These are phyloP conservation scores for Arion vulgaris DNA, from an alignment of 1,140 invertebrate genomes.

Conservation along the genomic window DNA sequence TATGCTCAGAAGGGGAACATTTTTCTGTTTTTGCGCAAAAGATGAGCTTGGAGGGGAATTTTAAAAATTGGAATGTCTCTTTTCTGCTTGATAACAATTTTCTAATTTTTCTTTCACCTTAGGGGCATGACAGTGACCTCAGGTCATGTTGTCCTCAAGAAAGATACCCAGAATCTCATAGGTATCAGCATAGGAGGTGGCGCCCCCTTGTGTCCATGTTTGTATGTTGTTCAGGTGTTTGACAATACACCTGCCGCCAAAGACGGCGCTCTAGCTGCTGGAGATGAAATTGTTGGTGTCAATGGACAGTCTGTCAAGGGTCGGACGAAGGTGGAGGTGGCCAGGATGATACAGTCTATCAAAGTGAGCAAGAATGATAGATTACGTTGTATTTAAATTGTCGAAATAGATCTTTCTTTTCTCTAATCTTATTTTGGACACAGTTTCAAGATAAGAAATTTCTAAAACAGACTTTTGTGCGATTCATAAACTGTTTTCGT, in stretches of 20 bases:
- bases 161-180: slow-evolving; percentile 97
- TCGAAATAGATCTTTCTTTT: no score
- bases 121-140: slow-evolving; percentile 98
- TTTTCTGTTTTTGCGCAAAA: no score
- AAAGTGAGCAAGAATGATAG: slow-evolving; percentile 77
- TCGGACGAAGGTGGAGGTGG: slow-evolving; percentile 97
- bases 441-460: no score
- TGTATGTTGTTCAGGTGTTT: slow-evolving; percentile 98
- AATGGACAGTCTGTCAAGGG: slow-evolving; percentile 94
- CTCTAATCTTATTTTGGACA: no score
- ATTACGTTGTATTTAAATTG: no score
- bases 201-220: slow-evolving; percentile 94
- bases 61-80: no score
- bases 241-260: slow-evolving; percentile 94
- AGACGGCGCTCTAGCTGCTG: slow-evolving; percentile 77
- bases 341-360: slow-evolving; percentile 95
- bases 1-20: no score
- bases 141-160: slow-evolving; percentile 90
- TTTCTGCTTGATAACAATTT: no score
- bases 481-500: no score
- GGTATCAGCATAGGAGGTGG: slow-evolving; percentile 97
- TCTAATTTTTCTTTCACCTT: neutral
- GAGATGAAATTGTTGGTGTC: slow-evolving; percentile 95
- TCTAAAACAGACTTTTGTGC: no score
- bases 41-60: no score